Percentiles rank a stretch among this genome's conserved stretches.
phyloP scores from a whole-genome alignment of 2,888 invertebrate species.

The Aspidapion aeneum region DNA sequence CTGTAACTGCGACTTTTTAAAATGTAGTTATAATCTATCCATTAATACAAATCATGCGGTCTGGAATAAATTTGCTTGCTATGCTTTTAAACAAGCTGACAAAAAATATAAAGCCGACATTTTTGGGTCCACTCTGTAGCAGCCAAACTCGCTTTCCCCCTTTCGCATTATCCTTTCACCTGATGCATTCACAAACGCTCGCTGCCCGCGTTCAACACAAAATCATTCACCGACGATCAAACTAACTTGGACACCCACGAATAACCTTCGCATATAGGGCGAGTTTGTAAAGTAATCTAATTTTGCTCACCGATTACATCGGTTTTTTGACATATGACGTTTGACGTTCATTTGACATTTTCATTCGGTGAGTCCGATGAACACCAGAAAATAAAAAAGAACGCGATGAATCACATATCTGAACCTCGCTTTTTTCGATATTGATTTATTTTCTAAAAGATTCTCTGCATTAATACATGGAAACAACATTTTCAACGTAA shows the following conservation, averaged over 20 bases:
- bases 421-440: too few species aligned
- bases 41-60: background rate
- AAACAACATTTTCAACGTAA: too few species aligned
- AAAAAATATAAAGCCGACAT: background rate
- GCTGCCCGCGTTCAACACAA: background rate
- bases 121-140: background rate
- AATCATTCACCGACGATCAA: background rate
- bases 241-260: background rate
- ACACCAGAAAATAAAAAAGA: too few species aligned
- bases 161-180: background rate
- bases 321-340: too few species aligned
- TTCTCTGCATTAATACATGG: too few species aligned
- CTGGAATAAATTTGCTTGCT: background rate
- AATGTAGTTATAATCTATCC: background rate
- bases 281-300: too few species aligned
- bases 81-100: background rate
- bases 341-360: too few species aligned
- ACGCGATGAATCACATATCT: too few species aligned
- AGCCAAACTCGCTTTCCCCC: too few species aligned
- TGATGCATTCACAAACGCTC: background rate
- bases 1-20: background rate
- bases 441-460: too few species aligned
- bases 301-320: too few species aligned
- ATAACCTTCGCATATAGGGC: background rate
- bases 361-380: too few species aligned